Evolutionary conservation across 2,888 invertebrate species (phyloP).

Genomic region (Aleiodes leptofemur): DNA sequence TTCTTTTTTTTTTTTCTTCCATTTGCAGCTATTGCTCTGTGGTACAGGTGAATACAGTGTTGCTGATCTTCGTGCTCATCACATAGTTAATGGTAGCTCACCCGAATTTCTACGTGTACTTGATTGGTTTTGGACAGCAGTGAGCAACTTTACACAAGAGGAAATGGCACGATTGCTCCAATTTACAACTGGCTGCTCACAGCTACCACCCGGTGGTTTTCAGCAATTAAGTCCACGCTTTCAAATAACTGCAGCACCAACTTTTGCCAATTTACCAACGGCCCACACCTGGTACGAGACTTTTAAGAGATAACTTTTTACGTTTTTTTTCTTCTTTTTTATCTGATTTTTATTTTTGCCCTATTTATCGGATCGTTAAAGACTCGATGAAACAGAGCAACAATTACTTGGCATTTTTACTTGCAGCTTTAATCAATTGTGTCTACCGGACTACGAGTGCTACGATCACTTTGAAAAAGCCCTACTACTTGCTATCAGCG

Average conservation of each 20-base stretch:
- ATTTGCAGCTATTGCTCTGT: conserved; percentile 87
- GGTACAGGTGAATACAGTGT: conserved; percentile 95
- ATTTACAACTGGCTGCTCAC: conserved; percentile 95
- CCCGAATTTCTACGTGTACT: conserved; percentile 90
- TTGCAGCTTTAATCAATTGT: conserved; percentile 93
- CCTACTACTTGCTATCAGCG: conserved; percentile 93
- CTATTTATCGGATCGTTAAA: conserved; percentile 4
- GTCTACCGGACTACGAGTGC: conserved; percentile 94
- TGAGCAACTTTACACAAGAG: conserved; percentile 91
- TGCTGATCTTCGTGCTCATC: conserved; percentile 92
- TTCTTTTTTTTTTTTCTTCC: conserved; percentile 48
- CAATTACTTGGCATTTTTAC: conserved; percentile 9
- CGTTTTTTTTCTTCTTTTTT: not conserved
- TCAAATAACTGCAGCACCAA: conserved; percentile 93
- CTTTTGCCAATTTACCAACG: conserved; percentile 93
- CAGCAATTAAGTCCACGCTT: conserved; percentile 92
- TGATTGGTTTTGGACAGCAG: conserved; percentile 94
- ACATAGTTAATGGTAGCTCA: conserved; percentile 88
- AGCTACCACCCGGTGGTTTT: conserved; percentile 94
- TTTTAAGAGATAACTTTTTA: not conserved
- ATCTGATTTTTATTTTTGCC: not conserved
- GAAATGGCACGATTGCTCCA: conserved; percentile 95
- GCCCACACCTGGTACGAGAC: conserved; percentile 91
- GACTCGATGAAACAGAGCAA: not conserved
- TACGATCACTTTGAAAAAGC: conserved; percentile 96